phyloP scores from a whole-genome alignment of 2,888 invertebrate species.

The Sphaerolaimus hirsutus region DNA sequence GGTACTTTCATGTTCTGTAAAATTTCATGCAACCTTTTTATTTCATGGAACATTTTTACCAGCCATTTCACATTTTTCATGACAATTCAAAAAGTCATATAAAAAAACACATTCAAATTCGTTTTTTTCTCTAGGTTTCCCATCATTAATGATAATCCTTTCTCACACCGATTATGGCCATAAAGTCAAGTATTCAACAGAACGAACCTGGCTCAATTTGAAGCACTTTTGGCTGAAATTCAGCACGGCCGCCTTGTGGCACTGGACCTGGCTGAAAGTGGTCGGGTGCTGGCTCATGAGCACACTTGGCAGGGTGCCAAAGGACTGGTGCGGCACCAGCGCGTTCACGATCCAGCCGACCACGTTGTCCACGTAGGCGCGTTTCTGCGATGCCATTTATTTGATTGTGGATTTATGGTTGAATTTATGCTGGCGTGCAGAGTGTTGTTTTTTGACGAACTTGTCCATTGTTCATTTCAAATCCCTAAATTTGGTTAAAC shows the following conservation, averaged over 20 bases:
- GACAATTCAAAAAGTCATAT: too few species aligned
- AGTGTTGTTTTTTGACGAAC: too few species aligned
- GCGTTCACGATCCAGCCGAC: slow-evolving; percentile 15
- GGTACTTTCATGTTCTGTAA: too few species aligned
- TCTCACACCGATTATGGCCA: not conserved
- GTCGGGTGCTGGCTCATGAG: slow-evolving; percentile 11
- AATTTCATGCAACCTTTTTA: too few species aligned
- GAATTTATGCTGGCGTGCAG: too few species aligned
- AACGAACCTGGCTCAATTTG: not conserved
- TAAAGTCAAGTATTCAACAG: not conserved
- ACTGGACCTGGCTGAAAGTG: slow-evolving; percentile 16
- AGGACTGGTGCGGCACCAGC: slow-evolving; percentile 10
- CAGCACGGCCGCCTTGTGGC: slow-evolving; percentile 24
- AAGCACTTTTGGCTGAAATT: slow-evolving; percentile 3
- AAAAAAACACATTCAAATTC: too few species aligned
- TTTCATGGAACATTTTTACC: too few species aligned
- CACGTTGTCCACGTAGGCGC: slow-evolving; percentile 10
- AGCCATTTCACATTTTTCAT: too few species aligned
- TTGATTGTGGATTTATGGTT: not conserved
- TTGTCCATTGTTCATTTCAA: too few species aligned
- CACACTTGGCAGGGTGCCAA: slow-evolving; percentile 5
- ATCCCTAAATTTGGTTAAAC: too few species aligned
- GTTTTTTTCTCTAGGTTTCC: too few species aligned
- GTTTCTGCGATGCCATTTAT: slow-evolving; percentile 8
- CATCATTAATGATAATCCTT: too few species aligned